Evolutionary conservation across 2,797 vertebrate genomes (phyloP).

Genomic region (Calcarius lapponicus): DNA sequence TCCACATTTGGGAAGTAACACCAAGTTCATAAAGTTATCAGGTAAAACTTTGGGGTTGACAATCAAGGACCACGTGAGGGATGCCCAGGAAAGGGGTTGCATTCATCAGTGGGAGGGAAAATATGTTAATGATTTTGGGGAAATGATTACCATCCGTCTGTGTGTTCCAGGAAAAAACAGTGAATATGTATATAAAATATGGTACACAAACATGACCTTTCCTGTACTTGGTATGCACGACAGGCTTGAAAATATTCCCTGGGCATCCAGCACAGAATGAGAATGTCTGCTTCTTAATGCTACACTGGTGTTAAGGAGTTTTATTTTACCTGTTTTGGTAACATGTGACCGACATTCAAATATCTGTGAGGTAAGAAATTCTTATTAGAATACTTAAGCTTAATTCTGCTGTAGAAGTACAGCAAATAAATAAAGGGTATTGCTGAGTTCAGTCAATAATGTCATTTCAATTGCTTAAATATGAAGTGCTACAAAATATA

Average conservation of each 20-base stretch:
- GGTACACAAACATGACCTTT: neutral
- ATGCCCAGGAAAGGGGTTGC: neutral
- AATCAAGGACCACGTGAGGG: neutral
- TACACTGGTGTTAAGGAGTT: neutral
- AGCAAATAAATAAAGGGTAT: neutral
- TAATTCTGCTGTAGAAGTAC: neutral
- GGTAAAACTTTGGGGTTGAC: neutral
- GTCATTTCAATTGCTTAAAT: neutral
- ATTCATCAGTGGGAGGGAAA: neutral
- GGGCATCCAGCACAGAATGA: neutral
- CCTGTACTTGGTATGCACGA: neutral
- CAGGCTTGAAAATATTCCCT: neutral
- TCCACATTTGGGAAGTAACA: neutral
- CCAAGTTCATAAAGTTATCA: neutral
- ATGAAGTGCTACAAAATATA: neutral
- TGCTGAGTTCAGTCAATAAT: neutral
- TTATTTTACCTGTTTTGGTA: neutral
- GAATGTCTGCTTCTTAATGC: neutral
- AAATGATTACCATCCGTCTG: neutral
- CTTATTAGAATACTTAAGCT: neutral
- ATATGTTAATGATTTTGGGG: neutral
- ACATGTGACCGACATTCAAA: neutral
- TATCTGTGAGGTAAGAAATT: neutral
- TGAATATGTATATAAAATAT: neutral
- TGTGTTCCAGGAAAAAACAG: neutral